Evolutionary conservation across 1,140 invertebrate species (phyloP).

Genomic region (Uloborus diversus): DNA sequence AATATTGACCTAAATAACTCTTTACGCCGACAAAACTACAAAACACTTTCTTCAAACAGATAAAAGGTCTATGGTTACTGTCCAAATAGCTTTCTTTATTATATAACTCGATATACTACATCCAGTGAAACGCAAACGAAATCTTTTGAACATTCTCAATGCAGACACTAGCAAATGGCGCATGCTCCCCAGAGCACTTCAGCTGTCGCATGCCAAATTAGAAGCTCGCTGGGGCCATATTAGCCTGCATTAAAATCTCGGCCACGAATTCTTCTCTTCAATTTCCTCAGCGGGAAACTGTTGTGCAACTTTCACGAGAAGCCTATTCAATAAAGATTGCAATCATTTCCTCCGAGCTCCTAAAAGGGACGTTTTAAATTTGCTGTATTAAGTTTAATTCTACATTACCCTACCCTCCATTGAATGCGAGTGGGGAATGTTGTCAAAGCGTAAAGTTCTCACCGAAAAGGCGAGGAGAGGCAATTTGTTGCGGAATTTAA

Average conservation of each 20-base stretch:
- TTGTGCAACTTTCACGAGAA: not conserved
- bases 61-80: too few species aligned
- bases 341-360: not conserved
- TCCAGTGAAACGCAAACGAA: too few species aligned
- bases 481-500: not conserved
- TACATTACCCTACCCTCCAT: not conserved
- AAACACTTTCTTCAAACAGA: too few species aligned
- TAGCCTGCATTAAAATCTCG: not conserved
- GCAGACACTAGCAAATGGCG: too few species aligned
- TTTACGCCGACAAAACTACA: too few species aligned
- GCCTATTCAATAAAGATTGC: not conserved
- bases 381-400: not conserved
- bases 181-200: too few species aligned
- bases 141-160: too few species aligned
- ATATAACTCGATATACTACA: too few species aligned
- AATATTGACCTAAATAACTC: too few species aligned
- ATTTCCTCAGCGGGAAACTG: not conserved
- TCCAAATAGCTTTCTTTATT: too few species aligned
- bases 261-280: not conserved
- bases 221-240: not conserved
- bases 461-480: not conserved
- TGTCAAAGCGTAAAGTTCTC: not conserved
- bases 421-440: not conserved
- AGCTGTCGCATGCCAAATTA: too few species aligned
- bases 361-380: not conserved